phyloP scores from a whole-genome alignment of 2,888 invertebrate genomes.

The Nomada fucata region DNA sequence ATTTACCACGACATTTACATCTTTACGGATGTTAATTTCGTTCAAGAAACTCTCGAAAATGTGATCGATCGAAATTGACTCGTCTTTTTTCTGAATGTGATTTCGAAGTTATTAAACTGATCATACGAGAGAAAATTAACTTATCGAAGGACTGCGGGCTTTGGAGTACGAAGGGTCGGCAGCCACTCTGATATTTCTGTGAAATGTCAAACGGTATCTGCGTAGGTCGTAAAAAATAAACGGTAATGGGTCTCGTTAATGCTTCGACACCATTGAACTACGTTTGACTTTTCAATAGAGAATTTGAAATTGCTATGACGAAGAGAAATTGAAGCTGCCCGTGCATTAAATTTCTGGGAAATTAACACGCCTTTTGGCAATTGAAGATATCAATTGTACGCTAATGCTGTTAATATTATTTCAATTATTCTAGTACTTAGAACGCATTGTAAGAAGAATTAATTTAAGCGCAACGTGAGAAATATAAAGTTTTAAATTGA shows the following conservation, averaged over 20 bases:
- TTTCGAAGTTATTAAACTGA: slow-evolving; percentile 31
- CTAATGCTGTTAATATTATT: not conserved
- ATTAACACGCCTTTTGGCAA: slow-evolving; percentile 3
- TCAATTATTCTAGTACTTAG: not conserved
- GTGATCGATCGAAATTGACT: not conserved
- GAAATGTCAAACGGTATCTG: slow-evolving; percentile 38
- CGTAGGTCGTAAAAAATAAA: slow-evolving; percentile 27
- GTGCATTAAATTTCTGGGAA: slow-evolving; percentile 7
- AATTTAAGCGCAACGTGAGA: too few species aligned
- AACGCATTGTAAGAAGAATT: too few species aligned
- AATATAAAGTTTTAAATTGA: too few species aligned
- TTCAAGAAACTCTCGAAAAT: not conserved
- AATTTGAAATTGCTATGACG: not conserved
- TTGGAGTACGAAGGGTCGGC: not conserved
- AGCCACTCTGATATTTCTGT: slow-evolving; percentile 23
- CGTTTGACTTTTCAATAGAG: slow-evolving; percentile 14
- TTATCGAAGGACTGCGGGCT: not conserved
- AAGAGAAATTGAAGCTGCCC: slow-evolving; percentile 1
- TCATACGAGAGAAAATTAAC: slow-evolving; percentile 13
- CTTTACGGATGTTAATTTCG: not conserved
- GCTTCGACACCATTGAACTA: not conserved
- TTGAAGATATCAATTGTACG: not conserved
- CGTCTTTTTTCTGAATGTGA: not conserved
- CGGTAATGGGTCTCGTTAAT: slow-evolving; percentile 29
- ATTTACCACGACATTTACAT: too few species aligned